These are phyloP conservation scores for Syngnathus rostellatus DNA, from an alignment of 2,797 vertebrate species.

Conservation along the genomic window DNA sequence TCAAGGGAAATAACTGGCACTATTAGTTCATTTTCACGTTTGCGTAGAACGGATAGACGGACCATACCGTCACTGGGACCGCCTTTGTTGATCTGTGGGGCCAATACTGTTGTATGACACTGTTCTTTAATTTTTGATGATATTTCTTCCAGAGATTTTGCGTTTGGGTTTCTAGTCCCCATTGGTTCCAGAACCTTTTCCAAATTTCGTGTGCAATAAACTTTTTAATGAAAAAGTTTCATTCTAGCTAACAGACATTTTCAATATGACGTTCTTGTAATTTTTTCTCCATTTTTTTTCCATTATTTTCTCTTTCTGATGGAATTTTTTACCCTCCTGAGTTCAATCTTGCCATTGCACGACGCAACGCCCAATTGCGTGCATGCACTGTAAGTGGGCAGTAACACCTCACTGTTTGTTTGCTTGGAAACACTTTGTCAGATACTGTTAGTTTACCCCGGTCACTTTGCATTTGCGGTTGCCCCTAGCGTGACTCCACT, in stretches of 20 bases:
- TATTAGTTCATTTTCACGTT: neutral
- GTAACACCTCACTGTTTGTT: constrained; percentile 51
- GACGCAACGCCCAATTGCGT: constrained; percentile 43
- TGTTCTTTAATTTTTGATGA: too few relatives aligned
- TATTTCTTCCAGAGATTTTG: too few relatives aligned
- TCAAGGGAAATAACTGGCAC: neutral
- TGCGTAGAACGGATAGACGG: too few relatives aligned
- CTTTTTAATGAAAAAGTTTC: neutral
- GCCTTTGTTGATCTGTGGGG: too few relatives aligned
- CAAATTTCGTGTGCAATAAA: too few relatives aligned
- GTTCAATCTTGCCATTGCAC: constrained; percentile 22
- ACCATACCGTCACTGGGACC: too few relatives aligned
- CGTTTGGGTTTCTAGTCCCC: too few relatives aligned
- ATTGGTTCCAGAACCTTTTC: neutral
- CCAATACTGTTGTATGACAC: too few relatives aligned
- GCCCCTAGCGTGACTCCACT: constrained; percentile 38
- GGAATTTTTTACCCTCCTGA: neutral
- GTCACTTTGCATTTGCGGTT: constrained; percentile 40
- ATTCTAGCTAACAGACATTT: neutral
- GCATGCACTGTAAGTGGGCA: constrained; percentile 22
- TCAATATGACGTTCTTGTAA: neutral
- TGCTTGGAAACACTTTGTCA: constrained; percentile 69
- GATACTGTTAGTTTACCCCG: constrained; percentile 59
- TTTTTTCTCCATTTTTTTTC: neutral
- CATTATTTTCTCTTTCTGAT: neutral